Evolutionary conservation across 2,888 invertebrate species (phyloP), one percentile per base, ranked within the genome.

Genomic region (Cryptocephalus primarius): DNA sequence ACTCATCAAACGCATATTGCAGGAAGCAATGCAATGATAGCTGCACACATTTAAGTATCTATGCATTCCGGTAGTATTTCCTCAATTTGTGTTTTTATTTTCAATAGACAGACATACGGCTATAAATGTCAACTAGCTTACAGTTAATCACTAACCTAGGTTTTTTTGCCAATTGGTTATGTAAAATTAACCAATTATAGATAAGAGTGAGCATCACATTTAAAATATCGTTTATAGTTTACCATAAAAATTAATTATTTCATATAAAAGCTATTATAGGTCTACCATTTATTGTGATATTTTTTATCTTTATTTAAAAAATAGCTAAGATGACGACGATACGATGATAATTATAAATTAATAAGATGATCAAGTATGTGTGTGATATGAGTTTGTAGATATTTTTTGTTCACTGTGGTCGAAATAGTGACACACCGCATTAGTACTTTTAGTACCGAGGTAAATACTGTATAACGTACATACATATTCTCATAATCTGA

Each of bases 151-250:
- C 47, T 47, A 47, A 47, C 47, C 47, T 47, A 36, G n/a, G 12
- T 36, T n/a, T 36, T n/a, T 36, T 36, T 50, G 45, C 40, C 43
- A 40, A 14, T 48, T 49, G 46, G 48, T 48, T 47, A 49, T 12
- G 12, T 36, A 11, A 36, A 11, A 36, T 12, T 36, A 36, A 36
- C 36, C 36, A 36, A 46, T 50, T 51, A 53, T 46, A 53, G 50
- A 50, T 46, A 48, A 46, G 47, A 51, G 55, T 57, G 57, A 55
- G 57, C 57, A 54, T 55, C 57, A 55, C 55, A 53, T 55, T 53
- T 45, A 52, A 22, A 36, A 12, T 36, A 11, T 36, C 36, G 12
- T 36, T 36, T 36, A 36, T 36, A 36, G 12, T 6, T 11, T 36
- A 11, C 36, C 11, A 12, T 36, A 36, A 11, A 36, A 36, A 36